Conservation (phyloP, 2,797 vertebrate genomes). For the Poecile montanus region DNA sequence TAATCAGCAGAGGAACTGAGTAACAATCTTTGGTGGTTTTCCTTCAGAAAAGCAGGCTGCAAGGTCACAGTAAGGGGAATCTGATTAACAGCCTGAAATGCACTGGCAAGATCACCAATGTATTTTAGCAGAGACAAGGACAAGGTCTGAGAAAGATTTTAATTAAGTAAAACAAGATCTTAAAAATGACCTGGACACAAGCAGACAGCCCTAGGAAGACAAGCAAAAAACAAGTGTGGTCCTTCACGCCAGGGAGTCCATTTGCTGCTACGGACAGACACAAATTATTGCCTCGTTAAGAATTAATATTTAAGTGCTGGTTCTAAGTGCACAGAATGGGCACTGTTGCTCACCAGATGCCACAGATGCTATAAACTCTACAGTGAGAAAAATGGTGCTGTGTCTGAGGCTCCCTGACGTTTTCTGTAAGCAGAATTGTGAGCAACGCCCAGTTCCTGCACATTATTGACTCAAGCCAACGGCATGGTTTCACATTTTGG, state of each 20-base stretch:
- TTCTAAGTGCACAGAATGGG: not conserved
- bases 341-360: not conserved
- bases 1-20: not conserved
- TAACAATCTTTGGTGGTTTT: not conserved
- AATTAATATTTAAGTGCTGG: not conserved
- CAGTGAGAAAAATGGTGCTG: accelerated
- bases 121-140: not conserved
- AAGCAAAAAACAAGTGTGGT: accelerated
- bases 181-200: not conserved
- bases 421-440: not conserved
- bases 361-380: not conserved
- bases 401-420: not conserved
- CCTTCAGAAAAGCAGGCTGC: not conserved
- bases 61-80: not conserved
- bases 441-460: not conserved
- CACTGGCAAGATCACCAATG: not conserved
- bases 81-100: not conserved
- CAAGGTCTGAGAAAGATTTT: not conserved
- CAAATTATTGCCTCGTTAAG: not conserved
- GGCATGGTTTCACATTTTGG: accelerated
- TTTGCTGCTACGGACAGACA: accelerated
- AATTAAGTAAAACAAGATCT: not conserved
- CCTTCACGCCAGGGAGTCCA: not conserved
- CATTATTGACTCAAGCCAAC: not conserved
- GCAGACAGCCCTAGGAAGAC: not conserved